A percentile compares a stretch with the other conserved stretches of the same genome.
Conservation (phyloP, 2,797 vertebrate genomes). For the Peromyscus melanophrys region DNA sequence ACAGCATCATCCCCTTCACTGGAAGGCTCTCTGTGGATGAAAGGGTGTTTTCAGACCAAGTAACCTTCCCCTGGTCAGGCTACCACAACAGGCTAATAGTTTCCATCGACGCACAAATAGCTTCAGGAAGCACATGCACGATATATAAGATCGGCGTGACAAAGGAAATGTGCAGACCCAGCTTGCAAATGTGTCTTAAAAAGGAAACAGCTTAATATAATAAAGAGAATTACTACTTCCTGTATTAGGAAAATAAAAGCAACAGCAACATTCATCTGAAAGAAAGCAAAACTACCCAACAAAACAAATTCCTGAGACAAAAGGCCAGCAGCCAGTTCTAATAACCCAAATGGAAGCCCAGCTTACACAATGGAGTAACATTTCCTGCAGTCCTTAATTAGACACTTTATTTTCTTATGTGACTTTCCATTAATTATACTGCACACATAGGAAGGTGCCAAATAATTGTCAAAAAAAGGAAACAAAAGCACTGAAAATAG, state of each 20-base stretch:
- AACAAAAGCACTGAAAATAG: constrained; percentile 63
- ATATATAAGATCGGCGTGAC: constrained; percentile 62
- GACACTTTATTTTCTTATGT: constrained; percentile 63
- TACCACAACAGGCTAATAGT: constrained; percentile 73
- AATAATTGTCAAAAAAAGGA: constrained; percentile 42
- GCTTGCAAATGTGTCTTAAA: constrained; percentile 79
- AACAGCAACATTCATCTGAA: constrained; percentile 75
- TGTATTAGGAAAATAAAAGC: constrained; percentile 87
- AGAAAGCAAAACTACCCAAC: constrained; percentile 69
- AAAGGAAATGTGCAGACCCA: constrained; percentile 76
- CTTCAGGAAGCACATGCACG: constrained; percentile 85
- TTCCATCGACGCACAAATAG: constrained; percentile 74
- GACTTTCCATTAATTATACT: constrained; percentile 64
- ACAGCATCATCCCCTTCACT: neutral
- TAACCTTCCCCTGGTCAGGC: constrained; percentile 62
- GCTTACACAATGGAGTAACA: constrained; percentile 27
- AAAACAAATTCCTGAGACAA: constrained; percentile 76
- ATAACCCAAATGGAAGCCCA: constrained; percentile 65
- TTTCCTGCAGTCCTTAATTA: constrained; percentile 68
- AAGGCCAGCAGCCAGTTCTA: constrained; percentile 72
- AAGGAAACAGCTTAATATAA: constrained; percentile 86
- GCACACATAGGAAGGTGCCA: constrained; percentile 51
- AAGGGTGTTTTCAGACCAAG: constrained; percentile 54
- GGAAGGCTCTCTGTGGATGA: constrained; percentile 41
- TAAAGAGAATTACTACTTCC: constrained; percentile 86